Evolutionary conservation across 1,140 invertebrate genomes (phyloP).

Genomic region (Pseudomyrmex cubaensis): DNA sequence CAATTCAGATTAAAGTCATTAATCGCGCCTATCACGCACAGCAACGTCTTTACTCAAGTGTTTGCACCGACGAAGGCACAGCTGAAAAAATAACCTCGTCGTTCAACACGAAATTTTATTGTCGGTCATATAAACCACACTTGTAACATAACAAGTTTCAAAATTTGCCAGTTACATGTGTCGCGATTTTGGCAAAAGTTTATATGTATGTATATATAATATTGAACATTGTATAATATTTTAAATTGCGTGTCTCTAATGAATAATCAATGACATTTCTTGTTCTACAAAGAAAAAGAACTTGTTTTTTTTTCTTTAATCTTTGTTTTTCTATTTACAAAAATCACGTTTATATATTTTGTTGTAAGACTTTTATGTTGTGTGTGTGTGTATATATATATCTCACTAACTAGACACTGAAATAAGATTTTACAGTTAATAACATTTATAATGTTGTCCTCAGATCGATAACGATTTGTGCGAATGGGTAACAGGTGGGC

Average conservation of each 20-base stretch:
- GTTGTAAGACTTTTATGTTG: too few relatives aligned
- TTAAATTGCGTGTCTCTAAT: not conserved
- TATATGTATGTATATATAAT: too few relatives aligned
- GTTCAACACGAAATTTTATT: not conserved
- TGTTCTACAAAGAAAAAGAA: not conserved
- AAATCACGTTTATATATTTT: not conserved
- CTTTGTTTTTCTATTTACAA: not conserved
- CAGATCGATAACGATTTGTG: constrained; percentile 27
- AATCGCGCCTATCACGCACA: constrained; percentile 21
- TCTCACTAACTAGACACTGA: too few relatives aligned
- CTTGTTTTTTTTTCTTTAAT: not conserved
- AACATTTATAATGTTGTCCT: too few relatives aligned
- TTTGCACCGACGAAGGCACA: not conserved
- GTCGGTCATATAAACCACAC: not conserved
- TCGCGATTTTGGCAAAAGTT: too few relatives aligned
- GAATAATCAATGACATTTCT: too few relatives aligned
- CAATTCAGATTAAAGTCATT: constrained; percentile 26
- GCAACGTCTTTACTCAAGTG: constrained; percentile 16
- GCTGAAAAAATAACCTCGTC: constrained; percentile 31
- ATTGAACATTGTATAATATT: not conserved
- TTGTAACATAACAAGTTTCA: not conserved
- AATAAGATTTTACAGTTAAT: too few relatives aligned
- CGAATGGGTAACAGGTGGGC: constrained; percentile 47
- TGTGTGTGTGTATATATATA: too few relatives aligned
- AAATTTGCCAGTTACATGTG: too few relatives aligned